Evolutionary conservation across 2,797 vertebrate species (phyloP), one percentile per base, ranked within the genome.

Genomic region (Geotrypetes seraphini): DNA sequence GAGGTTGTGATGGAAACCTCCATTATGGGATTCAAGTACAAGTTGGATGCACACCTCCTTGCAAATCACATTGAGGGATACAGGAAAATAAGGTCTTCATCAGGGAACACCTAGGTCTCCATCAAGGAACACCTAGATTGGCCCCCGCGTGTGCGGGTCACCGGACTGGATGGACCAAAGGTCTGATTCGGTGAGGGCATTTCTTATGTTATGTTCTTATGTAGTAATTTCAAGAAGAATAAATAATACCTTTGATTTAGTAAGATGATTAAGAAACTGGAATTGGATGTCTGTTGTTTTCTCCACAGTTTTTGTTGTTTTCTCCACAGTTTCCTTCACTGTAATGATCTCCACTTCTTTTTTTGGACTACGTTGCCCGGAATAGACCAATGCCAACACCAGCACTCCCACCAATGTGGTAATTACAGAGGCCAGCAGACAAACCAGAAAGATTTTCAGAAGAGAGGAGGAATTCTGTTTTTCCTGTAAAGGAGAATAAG

Each of bases 231-330:
- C n/a, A n/a, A n/a, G n/a, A n/a, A n/a, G n/a, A n/a, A n/a, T n/a
- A n/a, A n/a, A 16, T 45, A 28, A 28, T 68, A 82, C 73, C 69
- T 81, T 66, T n/a, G 74, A 69, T 31, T 63, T 66, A 10, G 38
- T 12, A 37, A 78, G 61, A 3, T 57, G 66, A 30, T 67, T 63
- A 20, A 82, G 48, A 64, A 77, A 81, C 23, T 58, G 60, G 38
- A 50, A 78, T 11, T 34, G 34, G 13, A 16, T 15, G 3, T 48
- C 16, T 7, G 24, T 28, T 3, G 16, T 21, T 16, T 13, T 22
- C 11, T 16, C 34, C 12, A 9, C 22, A 4, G 2, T 9, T 4
- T 16, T n/a, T 7, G 24, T 28, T 3, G 16, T 21, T 16, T 13
- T 22, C 11, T 16, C 34, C 12, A 9, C 22, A 4, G 2, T 9